Conservation (phyloP, 2,797 vertebrate genomes). For the Clarias pachynema region DNA sequence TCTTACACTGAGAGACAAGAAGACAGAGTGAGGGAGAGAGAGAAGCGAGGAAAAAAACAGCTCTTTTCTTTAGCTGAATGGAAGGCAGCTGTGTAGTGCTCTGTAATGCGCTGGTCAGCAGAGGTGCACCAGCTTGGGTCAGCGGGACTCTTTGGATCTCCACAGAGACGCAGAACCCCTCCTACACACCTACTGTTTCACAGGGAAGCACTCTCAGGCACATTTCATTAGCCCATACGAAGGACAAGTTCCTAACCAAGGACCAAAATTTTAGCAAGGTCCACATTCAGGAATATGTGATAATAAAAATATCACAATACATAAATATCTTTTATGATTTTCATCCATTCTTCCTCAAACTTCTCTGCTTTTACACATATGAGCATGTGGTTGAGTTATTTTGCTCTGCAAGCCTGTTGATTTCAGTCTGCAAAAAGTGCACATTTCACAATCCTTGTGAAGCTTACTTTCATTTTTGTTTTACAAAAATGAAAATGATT, state of each 20-base stretch:
- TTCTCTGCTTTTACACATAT: background rate
- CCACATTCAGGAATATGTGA: background rate
- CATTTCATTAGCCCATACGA: conserved; percentile 45
- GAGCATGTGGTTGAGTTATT: background rate
- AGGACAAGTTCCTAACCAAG: conserved; percentile 28
- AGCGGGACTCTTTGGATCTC: conserved; percentile 52
- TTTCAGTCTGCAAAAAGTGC: background rate
- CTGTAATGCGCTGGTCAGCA: conserved; percentile 52
- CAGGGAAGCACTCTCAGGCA: conserved; percentile 39
- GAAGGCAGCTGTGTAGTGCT: conserved; percentile 65
- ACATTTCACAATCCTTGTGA: background rate
- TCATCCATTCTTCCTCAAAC: background rate
- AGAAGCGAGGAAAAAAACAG: conserved; percentile 43
- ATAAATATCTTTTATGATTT: background rate
- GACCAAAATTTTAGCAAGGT: background rate
- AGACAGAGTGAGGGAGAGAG: conserved; percentile 45
- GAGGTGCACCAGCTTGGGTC: conserved; percentile 54
- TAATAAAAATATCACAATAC: background rate
- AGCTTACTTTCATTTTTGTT: too few species aligned
- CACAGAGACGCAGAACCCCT: conserved; percentile 36
- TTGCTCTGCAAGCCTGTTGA: background rate
- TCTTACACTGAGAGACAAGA: conserved; percentile 58
- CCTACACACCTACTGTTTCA: conserved; percentile 50
- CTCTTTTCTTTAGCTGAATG: conserved; percentile 64
- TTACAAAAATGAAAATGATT: too few species aligned